Conservation (phyloP, 2,113 vertebrate species). For the Polypterus bichir region DNA sequence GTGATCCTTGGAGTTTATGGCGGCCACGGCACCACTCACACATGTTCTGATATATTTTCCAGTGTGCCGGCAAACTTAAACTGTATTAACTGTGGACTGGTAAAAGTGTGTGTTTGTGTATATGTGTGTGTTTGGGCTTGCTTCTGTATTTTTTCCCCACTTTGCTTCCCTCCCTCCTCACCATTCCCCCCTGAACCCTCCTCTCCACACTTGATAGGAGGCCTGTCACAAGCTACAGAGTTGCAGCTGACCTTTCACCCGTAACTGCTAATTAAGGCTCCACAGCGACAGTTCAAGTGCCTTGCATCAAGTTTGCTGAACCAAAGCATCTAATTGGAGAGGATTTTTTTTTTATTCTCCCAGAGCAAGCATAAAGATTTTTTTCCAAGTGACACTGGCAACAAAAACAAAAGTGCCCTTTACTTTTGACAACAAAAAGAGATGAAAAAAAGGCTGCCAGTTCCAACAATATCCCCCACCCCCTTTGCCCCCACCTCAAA, state of each 20-base stretch:
- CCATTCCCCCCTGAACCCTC: conserved; percentile 20
- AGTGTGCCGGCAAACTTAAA: no score
- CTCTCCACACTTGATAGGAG: conserved; percentile 58
- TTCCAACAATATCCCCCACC: conserved; percentile 20
- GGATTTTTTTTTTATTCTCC: conserved; percentile 36
- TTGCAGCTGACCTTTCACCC: conserved; percentile 72
- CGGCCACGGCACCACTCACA: background rate
- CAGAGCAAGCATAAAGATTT: conserved; percentile 35
- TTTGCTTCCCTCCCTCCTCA: conserved; percentile 25
- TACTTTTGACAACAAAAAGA: no score
- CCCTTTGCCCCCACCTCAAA: background rate
- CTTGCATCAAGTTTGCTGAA: conserved; percentile 55
- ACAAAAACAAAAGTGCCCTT: conserved; percentile 27
- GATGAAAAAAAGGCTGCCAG: conserved; percentile 14
- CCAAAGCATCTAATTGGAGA: conserved; percentile 75
- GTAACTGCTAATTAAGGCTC: conserved; percentile 84
- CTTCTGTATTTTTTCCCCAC: conserved; percentile 20
- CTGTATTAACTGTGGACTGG: no score
- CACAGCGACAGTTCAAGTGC: conserved; percentile 78
- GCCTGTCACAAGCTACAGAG: conserved; percentile 61
- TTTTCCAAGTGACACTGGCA: conserved; percentile 35
- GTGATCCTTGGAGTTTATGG: background rate
- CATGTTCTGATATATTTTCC: no score
- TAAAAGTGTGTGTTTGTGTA: conserved; percentile 16
- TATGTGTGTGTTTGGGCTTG: conserved; percentile 19